phyloP scores from a whole-genome alignment of 2,113 vertebrate genomes.

The Diglossa brunneiventris region DNA sequence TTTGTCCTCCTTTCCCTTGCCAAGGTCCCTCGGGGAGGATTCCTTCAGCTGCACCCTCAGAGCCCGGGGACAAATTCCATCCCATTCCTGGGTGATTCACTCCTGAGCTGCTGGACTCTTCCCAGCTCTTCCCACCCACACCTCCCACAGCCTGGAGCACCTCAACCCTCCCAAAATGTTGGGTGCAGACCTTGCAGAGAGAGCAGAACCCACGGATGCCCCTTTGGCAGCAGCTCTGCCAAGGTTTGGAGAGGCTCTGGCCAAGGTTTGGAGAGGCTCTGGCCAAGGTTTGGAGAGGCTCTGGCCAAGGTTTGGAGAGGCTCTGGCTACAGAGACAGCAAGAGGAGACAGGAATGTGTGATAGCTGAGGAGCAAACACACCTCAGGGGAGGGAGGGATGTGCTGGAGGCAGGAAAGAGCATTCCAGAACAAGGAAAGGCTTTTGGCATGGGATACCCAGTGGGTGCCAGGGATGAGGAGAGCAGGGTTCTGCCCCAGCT shows the following conservation, averaged over 20 bases:
- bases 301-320: too few relatives aligned
- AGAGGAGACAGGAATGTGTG: background rate
- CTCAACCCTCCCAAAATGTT: accelerated
- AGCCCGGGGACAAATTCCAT: background rate
- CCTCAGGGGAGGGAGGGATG: slow-evolving; percentile 7
- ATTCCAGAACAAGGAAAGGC: background rate
- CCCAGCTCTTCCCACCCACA: background rate
- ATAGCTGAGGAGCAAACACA: background rate
- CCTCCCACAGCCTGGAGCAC: background rate
- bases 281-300: too few relatives aligned
- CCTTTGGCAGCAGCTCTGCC: background rate
- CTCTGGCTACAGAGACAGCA: background rate
- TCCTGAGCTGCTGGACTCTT: background rate
- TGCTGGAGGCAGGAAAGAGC: background rate
- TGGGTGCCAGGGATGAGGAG: background rate
- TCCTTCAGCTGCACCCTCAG: background rate
- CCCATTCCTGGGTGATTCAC: background rate
- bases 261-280: too few relatives aligned
- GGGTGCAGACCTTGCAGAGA: background rate
- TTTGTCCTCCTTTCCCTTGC: background rate
- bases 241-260: background rate
- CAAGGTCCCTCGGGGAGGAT: background rate
- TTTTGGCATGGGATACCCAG: background rate
- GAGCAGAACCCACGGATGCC: background rate
- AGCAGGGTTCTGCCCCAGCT: background rate